Conservation (phyloP, 1,140 invertebrate species). For the Heterodera schachtii region DNA sequence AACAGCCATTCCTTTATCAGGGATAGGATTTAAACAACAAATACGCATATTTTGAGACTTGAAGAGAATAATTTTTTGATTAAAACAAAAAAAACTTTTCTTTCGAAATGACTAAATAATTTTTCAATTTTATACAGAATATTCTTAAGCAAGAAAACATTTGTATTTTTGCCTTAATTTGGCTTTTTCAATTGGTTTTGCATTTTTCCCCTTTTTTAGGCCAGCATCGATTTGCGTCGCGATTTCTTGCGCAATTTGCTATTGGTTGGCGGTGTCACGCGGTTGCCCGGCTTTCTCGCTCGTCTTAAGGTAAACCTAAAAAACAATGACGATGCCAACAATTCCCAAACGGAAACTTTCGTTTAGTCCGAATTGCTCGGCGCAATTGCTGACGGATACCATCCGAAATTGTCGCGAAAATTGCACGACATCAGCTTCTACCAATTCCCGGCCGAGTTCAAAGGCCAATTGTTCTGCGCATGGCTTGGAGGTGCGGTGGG, state of each 20-base stretch:
- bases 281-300: slow-evolving; percentile 43
- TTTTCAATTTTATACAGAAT: too few relatives aligned
- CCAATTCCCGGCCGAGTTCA: slow-evolving; percentile 33
- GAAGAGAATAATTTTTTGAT: too few relatives aligned
- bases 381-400: slow-evolving; percentile 22
- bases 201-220: slow-evolving; percentile 33
- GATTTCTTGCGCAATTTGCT: slow-evolving; percentile 41
- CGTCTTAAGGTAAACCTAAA: slow-evolving; percentile 12
- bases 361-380: slow-evolving; percentile 30
- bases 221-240: slow-evolving; percentile 44
- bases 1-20: too few relatives aligned
- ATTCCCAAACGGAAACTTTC: not conserved
- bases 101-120: too few relatives aligned
- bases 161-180: slow-evolving; percentile 11
- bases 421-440: slow-evolving; percentile 45
- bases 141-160: too few relatives aligned
- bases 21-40: too few relatives aligned
- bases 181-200: not conserved
- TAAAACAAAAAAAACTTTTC: too few relatives aligned
- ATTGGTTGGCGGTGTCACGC: slow-evolving; percentile 41
- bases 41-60: too few relatives aligned
- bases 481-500: slow-evolving; percentile 47
- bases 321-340: not conserved
- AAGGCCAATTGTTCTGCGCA: slow-evolving; percentile 33
- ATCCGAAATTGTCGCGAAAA: not conserved